Percentiles rank a stretch among this genome's conserved stretches.
Conservation (phyloP, 2,888 invertebrate genomes). For the Byasa hedistus region DNA sequence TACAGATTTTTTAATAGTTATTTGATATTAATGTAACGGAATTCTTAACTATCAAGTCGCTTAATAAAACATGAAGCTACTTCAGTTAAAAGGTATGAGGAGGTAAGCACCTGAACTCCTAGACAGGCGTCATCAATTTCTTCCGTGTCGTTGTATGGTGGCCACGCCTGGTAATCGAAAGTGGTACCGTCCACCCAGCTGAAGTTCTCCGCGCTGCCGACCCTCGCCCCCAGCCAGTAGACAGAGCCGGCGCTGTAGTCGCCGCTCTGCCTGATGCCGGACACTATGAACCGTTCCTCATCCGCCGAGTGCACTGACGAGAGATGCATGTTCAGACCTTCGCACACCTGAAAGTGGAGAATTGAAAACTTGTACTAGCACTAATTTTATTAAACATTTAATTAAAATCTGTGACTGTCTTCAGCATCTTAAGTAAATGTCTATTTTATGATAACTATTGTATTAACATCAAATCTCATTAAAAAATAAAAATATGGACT, state of each 20-base stretch:
- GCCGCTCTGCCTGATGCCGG: slow-evolving; percentile 83
- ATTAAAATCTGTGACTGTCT: too few relatives aligned
- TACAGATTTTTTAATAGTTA: too few relatives aligned
- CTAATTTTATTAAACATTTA: too few relatives aligned
- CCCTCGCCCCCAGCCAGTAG: slow-evolving; percentile 86
- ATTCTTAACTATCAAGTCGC: too few relatives aligned
- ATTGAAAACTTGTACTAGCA: neutral
- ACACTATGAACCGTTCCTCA: slow-evolving; percentile 85
- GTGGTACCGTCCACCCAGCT: slow-evolving; percentile 84
- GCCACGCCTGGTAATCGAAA: slow-evolving; percentile 83
- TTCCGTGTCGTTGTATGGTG: slow-evolving; percentile 77
- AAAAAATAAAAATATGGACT: too few relatives aligned
- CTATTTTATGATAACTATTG: too few relatives aligned
- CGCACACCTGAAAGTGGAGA: slow-evolving; percentile 78
- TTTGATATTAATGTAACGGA: too few relatives aligned
- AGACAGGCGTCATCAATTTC: slow-evolving; percentile 60
- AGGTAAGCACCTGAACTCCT: slow-evolving; percentile 59
- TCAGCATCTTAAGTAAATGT: too few relatives aligned
- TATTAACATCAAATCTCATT: too few relatives aligned
- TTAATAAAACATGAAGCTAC: too few relatives aligned
- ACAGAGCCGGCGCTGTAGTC: slow-evolving; percentile 86
- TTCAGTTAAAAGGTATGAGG: too few relatives aligned
- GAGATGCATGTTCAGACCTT: slow-evolving; percentile 85
- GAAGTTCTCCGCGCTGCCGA: slow-evolving; percentile 43
- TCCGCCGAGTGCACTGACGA: slow-evolving; percentile 84